Evolutionary conservation across 1,140 invertebrate species (phyloP).

Genomic region (Listronotus oregonensis): DNA sequence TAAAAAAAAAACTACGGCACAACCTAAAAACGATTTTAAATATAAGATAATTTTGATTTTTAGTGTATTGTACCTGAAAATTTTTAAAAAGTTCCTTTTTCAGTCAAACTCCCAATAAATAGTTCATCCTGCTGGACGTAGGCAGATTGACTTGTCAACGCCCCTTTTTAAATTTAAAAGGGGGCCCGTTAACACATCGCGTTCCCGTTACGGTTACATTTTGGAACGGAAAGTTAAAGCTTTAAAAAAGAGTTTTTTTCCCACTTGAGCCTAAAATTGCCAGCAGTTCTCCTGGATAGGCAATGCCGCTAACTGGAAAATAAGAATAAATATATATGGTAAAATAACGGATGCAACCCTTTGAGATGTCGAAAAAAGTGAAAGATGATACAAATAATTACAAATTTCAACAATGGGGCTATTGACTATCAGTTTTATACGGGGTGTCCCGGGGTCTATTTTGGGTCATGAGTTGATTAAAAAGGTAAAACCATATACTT

Average conservation of each 20-base stretch:
- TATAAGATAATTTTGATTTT: too few species aligned
- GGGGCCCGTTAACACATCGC: slow-evolving; percentile 73
- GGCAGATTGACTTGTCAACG: slow-evolving; percentile 79
- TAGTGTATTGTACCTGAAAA: slow-evolving; percentile 87
- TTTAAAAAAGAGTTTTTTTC: slow-evolving; percentile 95
- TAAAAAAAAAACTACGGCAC: too few species aligned
- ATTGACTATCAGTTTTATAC: too few species aligned
- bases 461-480: too few species aligned
- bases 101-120: slow-evolving; percentile 92
- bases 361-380: too few species aligned
- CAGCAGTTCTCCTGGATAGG: slow-evolving; percentile 85
- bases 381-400: too few species aligned
- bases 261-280: slow-evolving; percentile 95
- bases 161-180: slow-evolving; percentile 67
- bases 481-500: too few species aligned
- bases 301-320: slow-evolving; percentile 77
- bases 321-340: too few species aligned
- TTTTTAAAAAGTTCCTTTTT: slow-evolving; percentile 86
- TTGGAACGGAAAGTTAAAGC: slow-evolving; percentile 80
- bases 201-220: slow-evolving; percentile 73
- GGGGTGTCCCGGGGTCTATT: too few species aligned
- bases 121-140: slow-evolving; percentile 96
- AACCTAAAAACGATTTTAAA: too few species aligned
- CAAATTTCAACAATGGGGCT: too few species aligned
- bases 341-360: too few species aligned